These are phyloP conservation scores for Sebastes vulpes DNA, from an alignment of 2,797 vertebrate genomes.

Conservation along the genomic window DNA sequence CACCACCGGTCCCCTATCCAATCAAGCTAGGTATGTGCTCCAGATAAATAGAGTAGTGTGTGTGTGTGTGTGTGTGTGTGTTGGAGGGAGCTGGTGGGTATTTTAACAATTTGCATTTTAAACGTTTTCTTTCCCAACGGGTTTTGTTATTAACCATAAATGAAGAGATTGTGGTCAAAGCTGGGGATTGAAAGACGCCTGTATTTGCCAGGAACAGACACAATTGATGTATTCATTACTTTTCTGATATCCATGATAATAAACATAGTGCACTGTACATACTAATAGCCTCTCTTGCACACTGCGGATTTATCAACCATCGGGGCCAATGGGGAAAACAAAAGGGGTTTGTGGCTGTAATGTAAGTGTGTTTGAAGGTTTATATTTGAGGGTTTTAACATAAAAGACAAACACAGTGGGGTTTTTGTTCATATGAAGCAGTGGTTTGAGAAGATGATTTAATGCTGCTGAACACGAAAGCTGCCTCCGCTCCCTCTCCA, in stretches of 20 bases:
- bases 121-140: conserved; percentile 75
- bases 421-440: conserved; percentile 23
- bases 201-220: conserved; percentile 53
- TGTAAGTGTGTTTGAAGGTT: conserved; percentile 34
- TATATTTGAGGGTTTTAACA: background rate
- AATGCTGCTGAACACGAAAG: conserved; percentile 16
- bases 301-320: background rate
- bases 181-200: conserved; percentile 33
- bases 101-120: conserved; percentile 83
- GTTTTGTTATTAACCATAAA: conserved; percentile 74
- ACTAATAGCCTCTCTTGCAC: conserved; percentile 30
- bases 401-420: conserved; percentile 18
- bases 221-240: conserved; percentile 65
- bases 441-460: conserved; percentile 35
- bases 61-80: background rate
- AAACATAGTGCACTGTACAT: conserved; percentile 41
- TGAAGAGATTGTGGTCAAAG: conserved; percentile 60
- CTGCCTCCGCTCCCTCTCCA: conserved; percentile 4
- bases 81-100: conserved; percentile 7
- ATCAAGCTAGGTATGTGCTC: conserved; percentile 55
- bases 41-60: conserved; percentile 25
- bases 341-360: conserved; percentile 3
- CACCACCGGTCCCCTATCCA: conserved; percentile 57
- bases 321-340: background rate
- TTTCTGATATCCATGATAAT: conserved; percentile 52